Evolutionary conservation across 2,888 invertebrate species (phyloP), one percentile per base, ranked within the genome.

Genomic region (Eucera pruinosa): DNA sequence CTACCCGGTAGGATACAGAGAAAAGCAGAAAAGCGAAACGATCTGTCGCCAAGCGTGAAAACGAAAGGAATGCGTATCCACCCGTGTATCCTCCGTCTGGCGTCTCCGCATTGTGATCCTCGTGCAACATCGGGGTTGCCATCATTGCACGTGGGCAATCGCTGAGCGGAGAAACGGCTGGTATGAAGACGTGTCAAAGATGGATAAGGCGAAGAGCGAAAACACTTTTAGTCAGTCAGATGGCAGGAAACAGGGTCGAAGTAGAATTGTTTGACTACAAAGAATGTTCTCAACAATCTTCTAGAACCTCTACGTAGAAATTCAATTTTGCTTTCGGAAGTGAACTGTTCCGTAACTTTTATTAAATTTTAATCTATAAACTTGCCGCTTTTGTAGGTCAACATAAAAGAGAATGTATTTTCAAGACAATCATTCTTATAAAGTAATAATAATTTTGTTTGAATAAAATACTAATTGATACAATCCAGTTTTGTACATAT

Each of bases 141-240:
- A 48, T 48, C 25, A 48, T 48, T 30, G 70, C 45, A 33, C 27
- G 55, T 36, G 61, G 47, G 47, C 18, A 48, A 48, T 58, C 50
- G 20, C 23, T 20, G 25, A 33, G 7, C 33, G 15, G 30, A 36
- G 57, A 61, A 64, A 52, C 27, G 64, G 73, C 78, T 52, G 66
- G 65, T 57, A 82, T 64, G 74, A 84, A 86, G 81, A 76, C 65
- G 67, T 81, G 87, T 82, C 83, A 84, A 84, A 84, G 86, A 79
- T 83, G 81, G 80, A n/a, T n/a, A n/a, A 36, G 25, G 33, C 36
- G 43, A 20, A 30, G 55, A 33, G 61, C 48, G 25, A n/a, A n/a
- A 25, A 6, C 62, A 41, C 20, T 25, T 25, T 20, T 30, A 30
- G 30, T 11, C 25, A 18, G 13, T 60, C 60, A 20, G 18, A 55